Evolutionary conservation across 2,888 invertebrate species (phyloP).

Genomic region (Lymantria monacha): DNA sequence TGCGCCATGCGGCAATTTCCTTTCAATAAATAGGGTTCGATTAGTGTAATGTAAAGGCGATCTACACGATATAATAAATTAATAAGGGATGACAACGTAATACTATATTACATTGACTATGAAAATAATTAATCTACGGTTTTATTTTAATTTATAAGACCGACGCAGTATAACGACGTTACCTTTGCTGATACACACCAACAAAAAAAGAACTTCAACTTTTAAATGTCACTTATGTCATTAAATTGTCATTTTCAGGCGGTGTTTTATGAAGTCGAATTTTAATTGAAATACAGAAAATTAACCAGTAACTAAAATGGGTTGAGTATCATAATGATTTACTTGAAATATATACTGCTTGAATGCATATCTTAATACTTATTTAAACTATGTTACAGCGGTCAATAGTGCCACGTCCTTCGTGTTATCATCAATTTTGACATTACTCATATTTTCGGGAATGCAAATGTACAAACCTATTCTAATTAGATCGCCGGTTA

Average conservation of each 20-base stretch:
- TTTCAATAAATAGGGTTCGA: no score
- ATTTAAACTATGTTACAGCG: slow-evolving; percentile 75
- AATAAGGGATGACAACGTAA: no score
- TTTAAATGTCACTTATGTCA: no score
- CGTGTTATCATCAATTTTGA: slow-evolving; percentile 89
- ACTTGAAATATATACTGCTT: neutral
- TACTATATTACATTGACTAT: no score
- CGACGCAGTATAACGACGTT: no score
- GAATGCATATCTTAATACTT: slow-evolving; percentile 5
- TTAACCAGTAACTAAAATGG: slow-evolving; percentile 19
- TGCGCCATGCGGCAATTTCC: no score
- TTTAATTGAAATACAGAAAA: slow-evolving; percentile 1
- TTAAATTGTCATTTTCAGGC: neutral
- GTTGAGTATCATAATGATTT: slow-evolving; percentile 21
- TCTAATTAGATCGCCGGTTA: slow-evolving; percentile 89
- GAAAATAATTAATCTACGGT: no score
- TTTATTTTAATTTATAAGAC: no score
- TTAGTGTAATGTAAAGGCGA: no score
- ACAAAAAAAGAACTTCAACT: no score
- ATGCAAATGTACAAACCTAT: slow-evolving; percentile 95
- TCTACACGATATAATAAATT: no score
- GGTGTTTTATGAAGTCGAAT: slow-evolving; percentile 7
- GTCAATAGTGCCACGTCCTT: slow-evolving; percentile 89
- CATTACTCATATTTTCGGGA: slow-evolving; percentile 92
- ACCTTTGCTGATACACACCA: no score